Conservation (phyloP, 2,113 vertebrate genomes). For the Heterotis niloticus region DNA sequence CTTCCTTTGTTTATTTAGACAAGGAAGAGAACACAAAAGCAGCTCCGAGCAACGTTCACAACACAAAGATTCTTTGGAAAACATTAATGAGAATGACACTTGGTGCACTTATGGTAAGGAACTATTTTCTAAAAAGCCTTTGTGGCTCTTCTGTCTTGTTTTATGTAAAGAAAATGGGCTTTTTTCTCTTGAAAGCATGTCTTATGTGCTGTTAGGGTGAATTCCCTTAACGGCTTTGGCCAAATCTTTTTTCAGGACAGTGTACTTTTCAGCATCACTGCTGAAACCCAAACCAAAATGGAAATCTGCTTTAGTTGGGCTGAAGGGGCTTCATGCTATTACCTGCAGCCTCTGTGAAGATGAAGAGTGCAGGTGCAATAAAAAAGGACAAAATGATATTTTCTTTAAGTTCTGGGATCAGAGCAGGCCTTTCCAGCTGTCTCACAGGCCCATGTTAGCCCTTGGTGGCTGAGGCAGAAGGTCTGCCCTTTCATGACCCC, state of each 20-base stretch:
- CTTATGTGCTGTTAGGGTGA: slow-evolving; percentile 36
- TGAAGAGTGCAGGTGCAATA: slow-evolving; percentile 25
- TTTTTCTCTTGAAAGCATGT: slow-evolving; percentile 38
- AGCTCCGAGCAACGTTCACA: slow-evolving; percentile 10
- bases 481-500: no score
- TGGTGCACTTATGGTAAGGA: slow-evolving; percentile 47
- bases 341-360: slow-evolving; percentile 27
- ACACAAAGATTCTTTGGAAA: slow-evolving; percentile 30
- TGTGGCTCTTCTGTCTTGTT: slow-evolving; percentile 35
- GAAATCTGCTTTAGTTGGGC: slow-evolving; percentile 44
- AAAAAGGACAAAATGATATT: slow-evolving; percentile 15
- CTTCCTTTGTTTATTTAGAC: background rate
- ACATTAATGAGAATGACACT: slow-evolving; percentile 49
- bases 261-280: slow-evolving; percentile 35
- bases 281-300: slow-evolving; percentile 45
- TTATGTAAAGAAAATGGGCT: slow-evolving; percentile 44
- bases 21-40: background rate
- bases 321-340: slow-evolving; percentile 41
- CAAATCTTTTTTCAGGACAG: slow-evolving; percentile 31
- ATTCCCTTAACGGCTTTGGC: slow-evolving; percentile 41
- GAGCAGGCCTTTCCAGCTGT: background rate
- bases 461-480: background rate
- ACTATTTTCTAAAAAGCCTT: slow-evolving; percentile 42
- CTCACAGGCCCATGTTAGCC: background rate
- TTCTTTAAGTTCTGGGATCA: background rate